Base-by-base conservation (phyloP, 2,113 vertebrate species). In the Equus quagga region DNA sequence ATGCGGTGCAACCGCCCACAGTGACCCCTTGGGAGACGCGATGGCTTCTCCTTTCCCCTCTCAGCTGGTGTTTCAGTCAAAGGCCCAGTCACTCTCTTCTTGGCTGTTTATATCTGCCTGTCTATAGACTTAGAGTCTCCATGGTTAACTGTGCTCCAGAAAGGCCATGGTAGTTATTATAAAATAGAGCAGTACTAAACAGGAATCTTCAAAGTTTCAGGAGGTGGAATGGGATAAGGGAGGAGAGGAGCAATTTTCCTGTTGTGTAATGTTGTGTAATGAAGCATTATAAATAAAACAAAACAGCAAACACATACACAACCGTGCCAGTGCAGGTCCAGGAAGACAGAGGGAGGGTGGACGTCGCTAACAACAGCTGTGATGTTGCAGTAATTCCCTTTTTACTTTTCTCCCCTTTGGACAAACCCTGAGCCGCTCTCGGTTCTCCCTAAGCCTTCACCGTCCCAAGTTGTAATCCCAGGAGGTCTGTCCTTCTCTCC, bases 11-110 rank as follows among this genome's bases (percentile, higher is more conserved):
- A 28, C 23, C 4, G 4, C 2, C 44, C 3, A 1, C 54, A 5
- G 31, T 0, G 0, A 11, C 31, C 41, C 56, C 60, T n/a, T 21
- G 65, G n/a, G 41, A 2, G 5, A 2, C 0, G 0, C 3, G 17
- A 12, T 0, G 1, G 23, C 2, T 3, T 28, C 54, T 41, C 31
- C 18, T 58, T 36, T 36, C 14, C 46, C 28, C 14, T 80, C 14
- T 56, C n/a, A 2, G 26, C 41, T 33, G 19, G 36, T 1, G 3
- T 28, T 21, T 28, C 14, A 14, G 19, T 41, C 19, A 46, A 26
- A 41, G 41, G 9, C 41, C n/a, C 8, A 3, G 5, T 26, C 19
- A 26, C 2, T 28, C 1, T 15, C 49, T 67, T n/a, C 24, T 33
- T 9, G 23, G 79, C 31, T 51, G 51, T 54, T 58, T 7, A 12